Evolutionary conservation across 2,888 invertebrate species (phyloP).

Genomic region (Anticlea derivata): DNA sequence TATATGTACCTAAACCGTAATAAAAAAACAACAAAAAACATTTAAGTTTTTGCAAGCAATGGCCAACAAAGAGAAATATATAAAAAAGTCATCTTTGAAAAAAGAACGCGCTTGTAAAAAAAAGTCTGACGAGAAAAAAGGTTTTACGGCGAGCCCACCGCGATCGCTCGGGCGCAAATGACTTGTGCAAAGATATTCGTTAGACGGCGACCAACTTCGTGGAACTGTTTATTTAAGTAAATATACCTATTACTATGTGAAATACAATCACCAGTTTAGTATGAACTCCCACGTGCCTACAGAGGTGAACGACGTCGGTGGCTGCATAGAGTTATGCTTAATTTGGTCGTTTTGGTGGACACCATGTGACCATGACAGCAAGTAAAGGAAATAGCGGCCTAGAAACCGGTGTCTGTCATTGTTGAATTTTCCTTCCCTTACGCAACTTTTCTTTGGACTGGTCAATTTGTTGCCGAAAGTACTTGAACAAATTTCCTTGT

Average conservation of each 20-base stretch:
- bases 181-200: constrained; percentile 62
- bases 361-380: constrained; percentile 54
- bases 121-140: constrained; percentile 37
- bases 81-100: constrained; percentile 29
- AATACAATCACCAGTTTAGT: constrained; percentile 42
- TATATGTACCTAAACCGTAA: constrained; percentile 14
- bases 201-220: constrained; percentile 51
- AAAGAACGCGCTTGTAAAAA: constrained; percentile 31
- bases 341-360: constrained; percentile 36
- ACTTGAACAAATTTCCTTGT: constrained; percentile 4
- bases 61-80: constrained; percentile 21
- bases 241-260: constrained; percentile 50
- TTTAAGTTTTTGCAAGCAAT: constrained; percentile 27
- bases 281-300: constrained; percentile 40
- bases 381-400: constrained; percentile 61
- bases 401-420: constrained; percentile 52
- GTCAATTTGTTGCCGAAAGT: constrained; percentile 10
- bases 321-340: constrained; percentile 33
- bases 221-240: constrained; percentile 64
- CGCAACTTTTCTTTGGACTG: constrained; percentile 33
- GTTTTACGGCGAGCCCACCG: constrained; percentile 44
- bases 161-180: constrained; percentile 54
- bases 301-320: constrained; percentile 12
- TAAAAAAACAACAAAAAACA: constrained; percentile 30
- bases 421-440: constrained; percentile 57